Evolutionary conservation across 2,888 invertebrate genomes (phyloP).

Genomic region (Lithophane socia): DNA sequence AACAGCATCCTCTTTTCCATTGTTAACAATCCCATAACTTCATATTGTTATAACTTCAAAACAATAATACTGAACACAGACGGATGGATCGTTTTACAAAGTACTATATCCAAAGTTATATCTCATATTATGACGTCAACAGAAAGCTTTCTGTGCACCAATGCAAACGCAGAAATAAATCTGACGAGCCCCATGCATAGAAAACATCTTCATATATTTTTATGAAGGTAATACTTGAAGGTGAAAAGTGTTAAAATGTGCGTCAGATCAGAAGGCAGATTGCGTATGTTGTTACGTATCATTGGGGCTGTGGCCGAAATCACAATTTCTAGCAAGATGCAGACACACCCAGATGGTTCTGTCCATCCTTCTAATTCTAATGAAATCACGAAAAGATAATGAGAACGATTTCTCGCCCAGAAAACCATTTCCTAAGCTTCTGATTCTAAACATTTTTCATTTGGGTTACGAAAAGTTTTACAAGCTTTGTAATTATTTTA

Average conservation of each 20-base stretch:
- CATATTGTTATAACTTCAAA: conserved; percentile 13
- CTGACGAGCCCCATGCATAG: conserved; percentile 35
- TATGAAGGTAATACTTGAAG: conserved; percentile 30
- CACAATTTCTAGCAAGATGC: not conserved
- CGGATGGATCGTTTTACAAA: conserved; percentile 5
- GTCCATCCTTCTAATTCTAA: not conserved
- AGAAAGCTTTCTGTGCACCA: conserved; percentile 9
- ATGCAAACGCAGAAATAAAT: conserved; percentile 43
- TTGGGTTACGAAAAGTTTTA: not conserved
- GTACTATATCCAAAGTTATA: conserved; percentile 19
- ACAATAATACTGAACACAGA: conserved; percentile 31
- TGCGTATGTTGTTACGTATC: conserved; percentile 5
- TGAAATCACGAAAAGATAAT: not conserved
- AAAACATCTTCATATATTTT: conserved; percentile 46
- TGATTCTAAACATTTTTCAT: not conserved
- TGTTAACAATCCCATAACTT: conserved; percentile 26
- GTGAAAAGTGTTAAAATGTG: conserved; percentile 37
- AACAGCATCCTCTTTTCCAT: conserved; percentile 9
- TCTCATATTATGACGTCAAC: conserved; percentile 26
- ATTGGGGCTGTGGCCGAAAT: not conserved
- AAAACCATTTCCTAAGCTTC: no score
- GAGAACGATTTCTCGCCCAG: not conserved
- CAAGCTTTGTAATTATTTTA: not conserved
- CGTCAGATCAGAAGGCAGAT: conserved; percentile 46
- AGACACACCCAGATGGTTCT: not conserved